Conservation (phyloP, 2,888 invertebrate species). For the Allygus modestus region DNA sequence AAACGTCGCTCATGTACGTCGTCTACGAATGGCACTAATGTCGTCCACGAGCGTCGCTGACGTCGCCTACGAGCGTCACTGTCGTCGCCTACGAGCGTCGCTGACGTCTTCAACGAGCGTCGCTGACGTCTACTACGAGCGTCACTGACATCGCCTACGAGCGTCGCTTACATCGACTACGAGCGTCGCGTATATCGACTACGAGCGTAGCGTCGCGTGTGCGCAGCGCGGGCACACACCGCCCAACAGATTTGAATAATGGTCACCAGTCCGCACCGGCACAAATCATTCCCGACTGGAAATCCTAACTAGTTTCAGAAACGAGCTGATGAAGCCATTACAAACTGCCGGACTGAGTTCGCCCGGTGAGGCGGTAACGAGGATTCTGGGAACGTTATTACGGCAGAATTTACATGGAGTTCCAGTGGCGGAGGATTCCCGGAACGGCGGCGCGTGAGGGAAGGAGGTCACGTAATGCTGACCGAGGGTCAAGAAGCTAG, state of each 20-base stretch:
- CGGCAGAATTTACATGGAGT: neutral
- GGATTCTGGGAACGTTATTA: conserved; percentile 17
- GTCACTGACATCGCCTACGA: neutral
- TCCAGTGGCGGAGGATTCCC: neutral
- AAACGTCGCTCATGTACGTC: neutral
- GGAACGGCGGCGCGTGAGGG: neutral
- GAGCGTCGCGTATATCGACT: too few relatives aligned
- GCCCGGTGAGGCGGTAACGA: neutral
- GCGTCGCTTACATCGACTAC: neutral
- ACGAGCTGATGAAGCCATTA: conserved; percentile 32
- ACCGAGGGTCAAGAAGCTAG: neutral
- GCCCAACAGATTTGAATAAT: neutral
- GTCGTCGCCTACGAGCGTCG: neutral
- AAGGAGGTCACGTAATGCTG: conserved; percentile 18
- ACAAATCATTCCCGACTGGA: conserved; percentile 15
- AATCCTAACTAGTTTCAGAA: conserved; percentile 23
- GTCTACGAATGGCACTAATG: too few relatives aligned
- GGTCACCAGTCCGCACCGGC: neutral
- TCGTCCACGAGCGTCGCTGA: neutral
- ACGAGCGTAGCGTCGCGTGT: neutral
- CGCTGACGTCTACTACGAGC: too few relatives aligned
- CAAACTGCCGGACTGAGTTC: neutral
- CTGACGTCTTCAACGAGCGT: neutral
- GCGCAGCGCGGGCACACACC: neutral
- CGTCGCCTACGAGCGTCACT: neutral